Evolutionary conservation across 2,888 invertebrate genomes (phyloP).

Genomic region (Steinernema carpocapsae): DNA sequence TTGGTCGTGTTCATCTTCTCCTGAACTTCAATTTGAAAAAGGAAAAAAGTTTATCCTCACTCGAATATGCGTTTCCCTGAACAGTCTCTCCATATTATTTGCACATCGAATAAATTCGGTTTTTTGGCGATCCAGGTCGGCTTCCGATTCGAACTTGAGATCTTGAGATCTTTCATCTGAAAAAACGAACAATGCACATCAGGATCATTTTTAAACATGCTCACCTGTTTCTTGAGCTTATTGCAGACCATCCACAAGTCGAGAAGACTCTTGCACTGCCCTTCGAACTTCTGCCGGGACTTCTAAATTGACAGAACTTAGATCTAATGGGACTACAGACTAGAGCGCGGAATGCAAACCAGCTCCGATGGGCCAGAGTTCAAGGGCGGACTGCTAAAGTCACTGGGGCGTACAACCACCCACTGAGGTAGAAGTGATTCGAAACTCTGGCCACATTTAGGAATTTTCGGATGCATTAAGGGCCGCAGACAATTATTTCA

Average conservation of each 20-base stretch:
- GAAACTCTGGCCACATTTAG: conserved; percentile 19
- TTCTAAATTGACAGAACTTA: conserved; percentile 29
- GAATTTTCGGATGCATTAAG: conserved; percentile 8
- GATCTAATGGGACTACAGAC: background rate
- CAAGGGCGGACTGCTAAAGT: background rate
- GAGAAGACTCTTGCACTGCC: conserved; percentile 18
- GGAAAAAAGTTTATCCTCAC: background rate
- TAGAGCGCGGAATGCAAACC: background rate
- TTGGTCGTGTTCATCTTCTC: conserved; percentile 19
- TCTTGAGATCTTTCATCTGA: conserved; percentile 37
- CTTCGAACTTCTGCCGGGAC: background rate
- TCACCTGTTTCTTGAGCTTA: conserved; percentile 22
- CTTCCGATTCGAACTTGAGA: conserved; percentile 30
- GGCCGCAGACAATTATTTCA: conserved; percentile 14
- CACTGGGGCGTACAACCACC: background rate
- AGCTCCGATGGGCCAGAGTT: background rate
- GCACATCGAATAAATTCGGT: conserved; percentile 36
- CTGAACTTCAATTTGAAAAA: background rate
- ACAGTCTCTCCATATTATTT: conserved; percentile 34
- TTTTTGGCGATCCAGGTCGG: conserved; percentile 35
- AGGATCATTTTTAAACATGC: background rate
- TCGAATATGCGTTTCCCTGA: conserved; percentile 27
- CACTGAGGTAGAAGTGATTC: conserved; percentile 17
- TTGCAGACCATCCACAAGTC: conserved; percentile 31
- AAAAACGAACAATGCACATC: no score